Evolutionary conservation across 2,888 invertebrate species (phyloP), one percentile per base, ranked within the genome.

Genomic region (Mesochorus sp.): DNA sequence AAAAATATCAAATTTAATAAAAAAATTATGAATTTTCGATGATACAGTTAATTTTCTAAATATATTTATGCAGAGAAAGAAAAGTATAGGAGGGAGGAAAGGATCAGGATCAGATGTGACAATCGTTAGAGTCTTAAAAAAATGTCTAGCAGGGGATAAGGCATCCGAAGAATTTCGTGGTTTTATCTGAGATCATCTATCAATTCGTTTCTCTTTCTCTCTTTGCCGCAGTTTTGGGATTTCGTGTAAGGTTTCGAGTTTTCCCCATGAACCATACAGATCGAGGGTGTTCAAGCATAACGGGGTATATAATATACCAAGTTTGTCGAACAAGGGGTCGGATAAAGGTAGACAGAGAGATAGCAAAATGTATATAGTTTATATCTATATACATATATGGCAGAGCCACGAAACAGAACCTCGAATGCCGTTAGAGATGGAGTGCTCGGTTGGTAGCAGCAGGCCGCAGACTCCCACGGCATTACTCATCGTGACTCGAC

Each of bases 401-500:
- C 28, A 14, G 21, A 39, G 49, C 24, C n/a, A 24, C 47, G 31
- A 19, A 77, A 62, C 47, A 51, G 73, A 76, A 57, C 31, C 62
- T 47, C 73, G 31, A 72, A 77, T 42, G 8, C 12, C 44, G 61
- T 77, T 67, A 62, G 47, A 34, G 57, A 42, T 51, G 47, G 61
- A 37, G 72, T 61, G 53, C 44, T 72, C 55, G 67, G 55, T 67
- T 17, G 75, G 47, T 55, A 39, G 37, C 37, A 47, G 21, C 39
- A 24, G 44, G 61, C 47, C 55, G 24, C 31, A 57, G 55, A 12
- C 21, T 73, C 47, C 64, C 47, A 49, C 62, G 39, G 49, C 37
- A 71, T 71, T 79, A 79, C 74, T 80, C 79, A 75, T 73, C 77
- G 71, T 74, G 61, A 77, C 67, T 73, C 53, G 74, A 79, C 70